Conservation (phyloP, 2,113 vertebrate genomes). For the Oreochromis tanganicae region DNA sequence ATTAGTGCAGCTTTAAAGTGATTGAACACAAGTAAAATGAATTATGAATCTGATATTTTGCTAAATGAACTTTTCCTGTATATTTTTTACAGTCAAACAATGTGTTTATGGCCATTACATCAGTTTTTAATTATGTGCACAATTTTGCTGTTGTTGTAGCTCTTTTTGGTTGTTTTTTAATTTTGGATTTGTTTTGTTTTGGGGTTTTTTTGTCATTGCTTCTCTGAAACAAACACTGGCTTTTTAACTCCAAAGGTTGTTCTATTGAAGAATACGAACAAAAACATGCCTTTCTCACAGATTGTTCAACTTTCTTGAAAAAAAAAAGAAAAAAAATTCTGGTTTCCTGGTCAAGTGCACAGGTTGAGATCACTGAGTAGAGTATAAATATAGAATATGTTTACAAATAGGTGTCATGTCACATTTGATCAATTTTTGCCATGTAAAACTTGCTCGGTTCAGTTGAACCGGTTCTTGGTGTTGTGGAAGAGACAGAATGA, state of each 20-base stretch:
- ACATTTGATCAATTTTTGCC: constrained; percentile 54
- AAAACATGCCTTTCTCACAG: constrained; percentile 64
- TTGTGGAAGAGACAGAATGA: constrained; percentile 52
- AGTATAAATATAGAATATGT: constrained; percentile 61
- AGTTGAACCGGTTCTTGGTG: constrained; percentile 52
- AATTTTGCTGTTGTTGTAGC: constrained; percentile 8
- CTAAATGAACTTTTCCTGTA: neutral
- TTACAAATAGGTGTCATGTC: constrained; percentile 69
- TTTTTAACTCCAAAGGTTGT: constrained; percentile 71
- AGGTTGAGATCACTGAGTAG: constrained; percentile 54
- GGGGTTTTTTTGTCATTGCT: constrained; percentile 58
- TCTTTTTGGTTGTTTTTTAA: constrained; percentile 12
- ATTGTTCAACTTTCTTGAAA: constrained; percentile 61
- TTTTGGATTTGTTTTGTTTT: constrained; percentile 6
- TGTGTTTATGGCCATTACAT: neutral
- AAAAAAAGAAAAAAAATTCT: constrained; percentile 8
- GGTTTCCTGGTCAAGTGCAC: constrained; percentile 47
- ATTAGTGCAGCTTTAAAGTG: constrained; percentile 12
- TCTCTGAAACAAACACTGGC: constrained; percentile 74
- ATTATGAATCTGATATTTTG: neutral
- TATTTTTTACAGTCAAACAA: neutral
- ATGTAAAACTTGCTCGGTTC: constrained; percentile 52
- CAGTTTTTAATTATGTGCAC: neutral
- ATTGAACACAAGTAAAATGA: neutral
- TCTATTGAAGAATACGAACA: constrained; percentile 54